These are phyloP conservation scores for Caenorhabditis doughertyi DNA, from an alignment of 2,888 invertebrate genomes.

Conservation along the genomic window DNA sequence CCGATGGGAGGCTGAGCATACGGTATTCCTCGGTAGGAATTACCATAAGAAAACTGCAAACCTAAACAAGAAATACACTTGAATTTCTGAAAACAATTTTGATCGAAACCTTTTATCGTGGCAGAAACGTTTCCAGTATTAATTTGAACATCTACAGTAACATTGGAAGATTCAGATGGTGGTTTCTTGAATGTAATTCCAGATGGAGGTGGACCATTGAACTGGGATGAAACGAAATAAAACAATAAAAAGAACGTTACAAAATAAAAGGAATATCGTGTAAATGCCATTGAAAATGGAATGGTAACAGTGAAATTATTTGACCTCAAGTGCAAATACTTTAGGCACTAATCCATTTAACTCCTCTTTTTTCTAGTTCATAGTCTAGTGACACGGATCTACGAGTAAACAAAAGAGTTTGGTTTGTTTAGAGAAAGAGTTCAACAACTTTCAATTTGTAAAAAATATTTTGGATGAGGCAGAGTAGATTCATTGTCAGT, in stretches of 20 bases:
- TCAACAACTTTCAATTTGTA: not conserved
- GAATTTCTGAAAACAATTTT: too few relatives aligned
- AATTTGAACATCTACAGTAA: constrained; percentile 6
- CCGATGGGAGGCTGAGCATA: constrained; percentile 10
- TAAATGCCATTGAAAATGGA: not conserved
- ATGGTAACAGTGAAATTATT: not conserved
- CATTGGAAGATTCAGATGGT: not conserved
- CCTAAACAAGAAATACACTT: too few relatives aligned
- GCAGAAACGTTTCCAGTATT: constrained; percentile 1
- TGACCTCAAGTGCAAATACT: constrained; percentile 18
- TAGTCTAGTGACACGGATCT: constrained; percentile 20
- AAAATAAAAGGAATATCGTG: not conserved
- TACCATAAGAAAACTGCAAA: constrained; percentile 10
- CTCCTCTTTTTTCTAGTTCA: not conserved
- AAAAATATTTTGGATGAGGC: too few relatives aligned
- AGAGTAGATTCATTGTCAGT: too few relatives aligned
- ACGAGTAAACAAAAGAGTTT: not conserved
- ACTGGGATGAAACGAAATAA: not conserved
- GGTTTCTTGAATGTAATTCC: not conserved
- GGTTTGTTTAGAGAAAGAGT: not conserved
- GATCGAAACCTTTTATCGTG: not conserved
- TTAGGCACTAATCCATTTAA: constrained; percentile 10
- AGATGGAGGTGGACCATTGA: not conserved
- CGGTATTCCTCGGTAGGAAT: constrained; percentile 11
- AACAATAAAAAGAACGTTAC: not conserved